These are phyloP conservation scores for Lutjanus argentimaculatus DNA, from an alignment of 2,797 vertebrate genomes.

Conservation along the genomic window DNA sequence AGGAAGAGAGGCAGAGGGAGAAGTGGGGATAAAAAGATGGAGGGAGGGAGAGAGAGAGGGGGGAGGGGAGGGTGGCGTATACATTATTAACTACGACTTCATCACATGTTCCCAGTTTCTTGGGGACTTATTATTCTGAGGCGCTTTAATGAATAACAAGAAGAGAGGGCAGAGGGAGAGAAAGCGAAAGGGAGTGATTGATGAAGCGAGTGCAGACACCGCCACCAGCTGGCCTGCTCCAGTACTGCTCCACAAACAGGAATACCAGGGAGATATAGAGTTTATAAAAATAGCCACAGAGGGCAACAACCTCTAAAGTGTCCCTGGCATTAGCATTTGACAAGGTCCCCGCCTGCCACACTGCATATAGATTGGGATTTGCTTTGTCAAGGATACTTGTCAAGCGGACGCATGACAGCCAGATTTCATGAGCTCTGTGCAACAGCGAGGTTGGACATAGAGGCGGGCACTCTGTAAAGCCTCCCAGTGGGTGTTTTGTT, in stretches of 20 bases:
- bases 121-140: conserved; percentile 90
- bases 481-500: conserved; percentile 53
- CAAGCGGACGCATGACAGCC: conserved; percentile 78
- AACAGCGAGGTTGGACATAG: conserved; percentile 67
- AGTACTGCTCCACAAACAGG: conserved; percentile 78
- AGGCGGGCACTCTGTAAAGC: conserved; percentile 60
- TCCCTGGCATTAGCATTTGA: conserved; percentile 84
- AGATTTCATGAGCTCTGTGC: conserved; percentile 77
- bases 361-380: conserved; percentile 85
- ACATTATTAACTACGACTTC: conserved; percentile 91
- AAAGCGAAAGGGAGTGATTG: conserved; percentile 78
- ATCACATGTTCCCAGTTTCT: conserved; percentile 89
- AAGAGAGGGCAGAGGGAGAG: conserved; percentile 81
- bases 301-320: conserved; percentile 81
- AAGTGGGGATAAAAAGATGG: conserved; percentile 59
- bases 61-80: conserved; percentile 74
- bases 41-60: conserved; percentile 33
- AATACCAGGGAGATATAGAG: conserved; percentile 29
- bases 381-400: conserved; percentile 85
- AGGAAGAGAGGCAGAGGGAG: conserved; percentile 69
- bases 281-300: conserved; percentile 75
- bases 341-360: conserved; percentile 78
- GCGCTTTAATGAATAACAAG: conserved; percentile 90
- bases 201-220: conserved; percentile 87
- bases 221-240: conserved; percentile 85